A percentile compares a stretch with the other conserved stretches of the same genome.
phyloP scores from a whole-genome alignment of 2,888 invertebrate species.

The Pterobdella sp. region DNA sequence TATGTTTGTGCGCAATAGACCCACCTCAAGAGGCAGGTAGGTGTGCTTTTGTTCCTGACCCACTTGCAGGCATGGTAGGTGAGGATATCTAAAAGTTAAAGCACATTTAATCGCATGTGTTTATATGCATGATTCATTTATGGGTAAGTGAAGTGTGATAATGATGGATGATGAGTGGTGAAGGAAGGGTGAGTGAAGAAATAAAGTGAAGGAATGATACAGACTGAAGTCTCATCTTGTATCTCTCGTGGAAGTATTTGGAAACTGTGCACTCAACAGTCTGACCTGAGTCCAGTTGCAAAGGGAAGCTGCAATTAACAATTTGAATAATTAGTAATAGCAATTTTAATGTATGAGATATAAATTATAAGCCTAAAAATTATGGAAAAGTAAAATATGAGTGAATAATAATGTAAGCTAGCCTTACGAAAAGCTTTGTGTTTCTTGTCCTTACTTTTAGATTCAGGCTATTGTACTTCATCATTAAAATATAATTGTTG shows the following conservation, averaged over 20 bases:
- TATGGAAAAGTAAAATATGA: background rate
- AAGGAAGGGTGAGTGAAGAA: background rate
- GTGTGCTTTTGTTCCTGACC: constrained; percentile 99
- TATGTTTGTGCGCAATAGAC: no score
- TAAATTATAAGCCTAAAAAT: background rate
- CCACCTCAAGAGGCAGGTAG: constrained; percentile 95
- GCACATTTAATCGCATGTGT: background rate
- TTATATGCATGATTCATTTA: background rate
- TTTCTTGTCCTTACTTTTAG: no score
- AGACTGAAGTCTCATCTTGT: constrained; percentile 92
- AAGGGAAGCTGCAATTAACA: constrained; percentile 64
- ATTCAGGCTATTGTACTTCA: no score
- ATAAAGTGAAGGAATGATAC: constrained; percentile 30
- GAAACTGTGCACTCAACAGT: constrained; percentile 99
- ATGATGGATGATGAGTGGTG: no score
- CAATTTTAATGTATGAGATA: background rate
- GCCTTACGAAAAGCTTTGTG: no score
- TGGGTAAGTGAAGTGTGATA: no score
- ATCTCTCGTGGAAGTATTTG: constrained; percentile 98
- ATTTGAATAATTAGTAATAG: background rate
- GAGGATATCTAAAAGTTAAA: constrained; percentile 52
- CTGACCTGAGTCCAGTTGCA: constrained; percentile 96
- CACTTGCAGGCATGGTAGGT: constrained; percentile 96
- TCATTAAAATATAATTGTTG: no score
- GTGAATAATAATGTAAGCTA: no score